These are phyloP conservation scores for Seriola quinqueradiata DNA, from an alignment of 2,113 vertebrate species.

Conservation along the genomic window DNA sequence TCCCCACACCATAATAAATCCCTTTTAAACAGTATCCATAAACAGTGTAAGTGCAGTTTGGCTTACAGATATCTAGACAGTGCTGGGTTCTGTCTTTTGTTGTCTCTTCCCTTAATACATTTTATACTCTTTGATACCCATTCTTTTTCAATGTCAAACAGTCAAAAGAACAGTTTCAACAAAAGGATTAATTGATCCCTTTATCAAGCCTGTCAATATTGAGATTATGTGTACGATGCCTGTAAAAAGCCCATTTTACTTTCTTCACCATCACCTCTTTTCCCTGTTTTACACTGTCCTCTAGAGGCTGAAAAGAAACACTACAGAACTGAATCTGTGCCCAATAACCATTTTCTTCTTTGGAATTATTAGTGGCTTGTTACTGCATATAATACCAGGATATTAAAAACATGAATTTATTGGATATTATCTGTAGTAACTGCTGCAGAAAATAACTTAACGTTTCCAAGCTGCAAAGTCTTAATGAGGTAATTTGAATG, in stretches of 20 bases:
- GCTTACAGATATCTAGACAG: background rate
- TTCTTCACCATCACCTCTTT: background rate
- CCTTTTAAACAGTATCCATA: background rate
- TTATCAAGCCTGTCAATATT: background rate
- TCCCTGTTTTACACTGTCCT: slow-evolving; percentile 54
- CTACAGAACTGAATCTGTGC: slow-evolving; percentile 38
- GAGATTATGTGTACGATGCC: background rate
- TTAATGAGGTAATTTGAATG: no score
- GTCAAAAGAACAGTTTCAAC: background rate
- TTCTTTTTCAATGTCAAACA: background rate
- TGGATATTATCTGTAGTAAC: background rate
- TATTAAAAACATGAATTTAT: background rate
- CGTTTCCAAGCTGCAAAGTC: no score
- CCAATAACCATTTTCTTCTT: background rate
- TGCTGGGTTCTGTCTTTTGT: background rate
- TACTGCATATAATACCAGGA: background rate
- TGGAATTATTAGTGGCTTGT: background rate
- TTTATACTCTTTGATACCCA: background rate
- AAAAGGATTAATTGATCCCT: slow-evolving; percentile 8
- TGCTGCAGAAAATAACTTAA: background rate
- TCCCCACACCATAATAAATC: slow-evolving; percentile 42
- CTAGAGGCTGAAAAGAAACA: slow-evolving; percentile 53
- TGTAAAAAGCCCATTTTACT: slow-evolving; percentile 1
- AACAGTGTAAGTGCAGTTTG: background rate
- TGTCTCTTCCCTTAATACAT: no score